Percentiles rank a stretch among this genome's conserved stretches.
Conservation (phyloP, 2,888 invertebrate genomes). For the Biston betularia region DNA sequence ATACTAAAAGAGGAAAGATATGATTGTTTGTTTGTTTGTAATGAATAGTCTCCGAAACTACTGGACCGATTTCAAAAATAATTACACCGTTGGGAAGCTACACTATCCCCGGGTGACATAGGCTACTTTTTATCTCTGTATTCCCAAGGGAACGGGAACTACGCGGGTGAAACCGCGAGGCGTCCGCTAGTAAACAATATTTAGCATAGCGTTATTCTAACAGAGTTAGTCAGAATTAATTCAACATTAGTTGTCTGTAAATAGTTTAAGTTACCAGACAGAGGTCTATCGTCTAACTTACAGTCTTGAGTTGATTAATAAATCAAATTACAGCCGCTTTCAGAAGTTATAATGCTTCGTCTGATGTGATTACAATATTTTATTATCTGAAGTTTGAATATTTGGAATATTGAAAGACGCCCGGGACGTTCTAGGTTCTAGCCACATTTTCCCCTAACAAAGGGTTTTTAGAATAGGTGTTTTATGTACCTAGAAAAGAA, state of each 20-base stretch:
- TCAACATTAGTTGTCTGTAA: not conserved
- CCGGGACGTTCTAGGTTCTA: not conserved
- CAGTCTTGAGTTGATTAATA: not conserved
- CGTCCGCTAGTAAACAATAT: not conserved
- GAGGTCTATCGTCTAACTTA: not conserved
- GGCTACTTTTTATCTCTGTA: no score
- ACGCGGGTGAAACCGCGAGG: no score
- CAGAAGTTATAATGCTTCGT: not conserved
- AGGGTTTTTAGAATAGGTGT: not conserved
- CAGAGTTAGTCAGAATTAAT: not conserved
- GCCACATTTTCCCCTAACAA: not conserved
- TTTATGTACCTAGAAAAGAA: no score
- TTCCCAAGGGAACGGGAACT: no score
- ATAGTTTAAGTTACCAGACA: slow-evolving; percentile 1
- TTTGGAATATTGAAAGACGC: not conserved
- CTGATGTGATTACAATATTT: slow-evolving; percentile 7
- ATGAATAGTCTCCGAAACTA: no score
- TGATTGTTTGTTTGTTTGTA: no score
- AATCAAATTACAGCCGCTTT: not conserved
- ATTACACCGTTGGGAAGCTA: no score
- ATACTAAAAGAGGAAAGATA: no score
- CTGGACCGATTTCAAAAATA: no score
- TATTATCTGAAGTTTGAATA: not conserved
- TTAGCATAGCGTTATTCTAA: not conserved
- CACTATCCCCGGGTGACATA: no score